These are phyloP conservation scores for Acridotheres tristis DNA, from an alignment of 2,797 vertebrate species.

Conservation along the genomic window DNA sequence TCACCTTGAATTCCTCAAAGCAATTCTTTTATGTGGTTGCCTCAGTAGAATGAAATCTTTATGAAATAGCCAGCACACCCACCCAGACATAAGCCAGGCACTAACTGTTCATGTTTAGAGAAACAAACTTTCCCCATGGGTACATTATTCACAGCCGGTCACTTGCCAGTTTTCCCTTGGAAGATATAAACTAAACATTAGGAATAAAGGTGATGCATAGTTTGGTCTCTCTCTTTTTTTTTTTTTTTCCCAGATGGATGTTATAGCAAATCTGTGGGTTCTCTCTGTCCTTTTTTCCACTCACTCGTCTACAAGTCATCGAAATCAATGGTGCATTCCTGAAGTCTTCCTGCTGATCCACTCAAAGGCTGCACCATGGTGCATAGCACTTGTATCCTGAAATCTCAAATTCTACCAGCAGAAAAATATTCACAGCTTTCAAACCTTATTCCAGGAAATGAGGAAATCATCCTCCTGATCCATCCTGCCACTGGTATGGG, in stretches of 20 bases:
- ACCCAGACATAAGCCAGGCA: slow-evolving; percentile 57
- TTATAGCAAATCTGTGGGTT: not conserved
- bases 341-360: not conserved
- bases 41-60: slow-evolving; percentile 30
- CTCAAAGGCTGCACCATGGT: not conserved
- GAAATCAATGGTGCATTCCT: not conserved
- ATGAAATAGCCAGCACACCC: slow-evolving; percentile 51
- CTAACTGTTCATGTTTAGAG: slow-evolving; percentile 47
- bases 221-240: not conserved
- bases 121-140: slow-evolving; percentile 63
- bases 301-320: not conserved
- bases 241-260: not conserved
- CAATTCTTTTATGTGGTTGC: slow-evolving; percentile 59
- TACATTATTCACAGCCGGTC: slow-evolving; percentile 49
- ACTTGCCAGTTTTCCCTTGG: slow-evolving; percentile 57
- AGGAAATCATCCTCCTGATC: slow-evolving; percentile 15
- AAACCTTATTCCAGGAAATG: slow-evolving; percentile 18
- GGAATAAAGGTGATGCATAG: not conserved
- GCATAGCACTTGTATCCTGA: not conserved
- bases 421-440: slow-evolving; percentile 13
- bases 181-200: slow-evolving; percentile 45
- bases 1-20: slow-evolving; percentile 57
- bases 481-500: not conserved
- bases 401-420: not conserved
- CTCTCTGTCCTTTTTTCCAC: not conserved